phyloP scores from a whole-genome alignment of 2,113 vertebrate species.

The Chionis minor region DNA sequence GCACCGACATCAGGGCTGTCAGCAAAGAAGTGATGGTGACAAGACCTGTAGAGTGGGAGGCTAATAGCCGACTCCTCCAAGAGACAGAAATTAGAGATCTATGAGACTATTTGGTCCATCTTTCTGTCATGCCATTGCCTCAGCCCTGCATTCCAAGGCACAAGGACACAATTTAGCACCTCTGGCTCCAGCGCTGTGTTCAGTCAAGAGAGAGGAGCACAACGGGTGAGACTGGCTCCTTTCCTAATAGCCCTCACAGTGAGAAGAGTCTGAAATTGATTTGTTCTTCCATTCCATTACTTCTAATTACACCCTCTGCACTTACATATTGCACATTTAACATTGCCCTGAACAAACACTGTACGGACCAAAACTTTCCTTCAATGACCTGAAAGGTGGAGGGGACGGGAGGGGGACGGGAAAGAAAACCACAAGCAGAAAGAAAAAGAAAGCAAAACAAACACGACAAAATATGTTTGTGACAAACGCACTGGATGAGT shows the following conservation, averaged over 20 bases:
- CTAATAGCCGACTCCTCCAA: background rate
- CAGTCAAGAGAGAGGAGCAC: background rate
- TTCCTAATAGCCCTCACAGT: background rate
- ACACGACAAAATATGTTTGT: background rate
- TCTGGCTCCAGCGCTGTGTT: background rate
- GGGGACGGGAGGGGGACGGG: accelerated
- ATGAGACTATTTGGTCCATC: background rate
- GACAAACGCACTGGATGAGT: background rate
- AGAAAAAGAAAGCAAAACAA: background rate
- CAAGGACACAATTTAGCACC: background rate
- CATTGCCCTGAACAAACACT: background rate
- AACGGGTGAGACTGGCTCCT: accelerated
- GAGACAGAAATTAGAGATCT: background rate
- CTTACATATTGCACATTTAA: background rate
- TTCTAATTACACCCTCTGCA: background rate
- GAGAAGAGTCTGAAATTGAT: background rate
- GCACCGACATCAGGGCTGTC: accelerated
- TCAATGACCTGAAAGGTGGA: background rate
- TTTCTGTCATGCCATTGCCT: background rate
- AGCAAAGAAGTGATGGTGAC: background rate
- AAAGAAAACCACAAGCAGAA: background rate
- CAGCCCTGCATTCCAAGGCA: background rate
- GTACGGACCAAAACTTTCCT: background rate
- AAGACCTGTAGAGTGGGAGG: background rate
- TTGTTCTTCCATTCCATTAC: background rate